Evolutionary conservation across 2,797 vertebrate genomes (phyloP).

Genomic region (Alectoris magna): DNA sequence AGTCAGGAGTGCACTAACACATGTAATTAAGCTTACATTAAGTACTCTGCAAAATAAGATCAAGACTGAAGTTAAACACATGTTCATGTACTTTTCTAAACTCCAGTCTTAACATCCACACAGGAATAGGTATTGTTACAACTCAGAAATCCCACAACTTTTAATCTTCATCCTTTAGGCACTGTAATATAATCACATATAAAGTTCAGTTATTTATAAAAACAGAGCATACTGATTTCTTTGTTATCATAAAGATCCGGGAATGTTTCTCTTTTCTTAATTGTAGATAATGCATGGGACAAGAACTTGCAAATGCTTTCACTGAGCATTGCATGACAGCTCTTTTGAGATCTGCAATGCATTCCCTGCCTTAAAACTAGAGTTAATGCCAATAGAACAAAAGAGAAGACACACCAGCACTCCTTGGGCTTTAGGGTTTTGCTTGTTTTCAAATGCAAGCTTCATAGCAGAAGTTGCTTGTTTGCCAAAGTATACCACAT

Average conservation of each 20-base stretch:
- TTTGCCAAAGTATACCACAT: neutral
- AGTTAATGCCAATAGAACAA: neutral
- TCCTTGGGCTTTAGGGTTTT: neutral
- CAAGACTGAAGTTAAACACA: neutral
- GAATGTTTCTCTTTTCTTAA: neutral
- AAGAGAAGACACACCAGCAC: neutral
- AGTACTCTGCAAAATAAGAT: slow-evolving; percentile 4
- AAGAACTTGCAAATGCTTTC: neutral
- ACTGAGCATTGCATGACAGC: neutral
- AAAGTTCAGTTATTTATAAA: neutral
- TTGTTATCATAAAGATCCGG: neutral
- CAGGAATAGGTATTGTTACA: neutral
- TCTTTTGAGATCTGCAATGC: neutral
- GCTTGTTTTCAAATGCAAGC: neutral
- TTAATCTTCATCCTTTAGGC: neutral
- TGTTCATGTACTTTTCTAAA: neutral
- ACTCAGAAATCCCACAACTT: neutral
- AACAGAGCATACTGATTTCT: neutral
- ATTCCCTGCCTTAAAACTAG: neutral
- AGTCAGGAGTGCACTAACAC: neutral
- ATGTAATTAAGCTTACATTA: neutral
- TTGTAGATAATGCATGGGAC: neutral
- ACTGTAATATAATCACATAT: neutral
- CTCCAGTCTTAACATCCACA: neutral
- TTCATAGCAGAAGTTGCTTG: neutral